Percentiles rank a stretch among this genome's conserved stretches.
phyloP scores from a whole-genome alignment of 2,797 vertebrate genomes.

The Pangasius djambal region DNA sequence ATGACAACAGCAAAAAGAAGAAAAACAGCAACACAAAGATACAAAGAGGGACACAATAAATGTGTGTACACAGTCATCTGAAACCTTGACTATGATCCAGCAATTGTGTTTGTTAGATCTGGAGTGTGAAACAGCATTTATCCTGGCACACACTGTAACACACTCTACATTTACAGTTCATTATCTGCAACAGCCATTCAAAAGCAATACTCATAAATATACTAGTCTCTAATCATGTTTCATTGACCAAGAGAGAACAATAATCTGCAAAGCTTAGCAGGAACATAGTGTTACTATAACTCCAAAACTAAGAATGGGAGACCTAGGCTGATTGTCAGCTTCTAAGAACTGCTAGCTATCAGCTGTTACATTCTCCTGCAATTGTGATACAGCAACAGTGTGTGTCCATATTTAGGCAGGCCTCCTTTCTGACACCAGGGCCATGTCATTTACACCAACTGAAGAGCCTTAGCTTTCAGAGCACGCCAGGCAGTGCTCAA shows the following conservation, averaged over 20 bases:
- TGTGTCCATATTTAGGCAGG: constrained; percentile 96
- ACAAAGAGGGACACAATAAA: neutral
- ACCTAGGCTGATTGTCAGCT: constrained; percentile 45
- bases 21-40: neutral
- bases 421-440: constrained; percentile 81
- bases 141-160: neutral
- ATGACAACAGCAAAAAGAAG: neutral
- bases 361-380: constrained; percentile 87
- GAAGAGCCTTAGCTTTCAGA: constrained; percentile 53
- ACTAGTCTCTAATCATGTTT: neutral
- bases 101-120: neutral
- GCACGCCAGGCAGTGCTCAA: constrained; percentile 51
- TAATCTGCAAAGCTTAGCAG: constrained; percentile 14
- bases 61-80: neutral
- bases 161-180: neutral
- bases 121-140: neutral
- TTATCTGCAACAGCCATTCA: neutral
- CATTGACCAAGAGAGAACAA: neutral
- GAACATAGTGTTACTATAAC: constrained; percentile 30
- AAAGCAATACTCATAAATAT: neutral
- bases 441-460: constrained; percentile 83
- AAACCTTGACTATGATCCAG: neutral
- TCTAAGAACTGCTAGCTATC: constrained; percentile 69
- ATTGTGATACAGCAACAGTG: constrained; percentile 81
- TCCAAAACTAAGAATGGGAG: constrained; percentile 58